A percentile compares a stretch with the other conserved stretches of the same genome.
Evolutionary conservation across 2,888 invertebrate genomes (phyloP).

Genomic region (Melitaea athalia): DNA sequence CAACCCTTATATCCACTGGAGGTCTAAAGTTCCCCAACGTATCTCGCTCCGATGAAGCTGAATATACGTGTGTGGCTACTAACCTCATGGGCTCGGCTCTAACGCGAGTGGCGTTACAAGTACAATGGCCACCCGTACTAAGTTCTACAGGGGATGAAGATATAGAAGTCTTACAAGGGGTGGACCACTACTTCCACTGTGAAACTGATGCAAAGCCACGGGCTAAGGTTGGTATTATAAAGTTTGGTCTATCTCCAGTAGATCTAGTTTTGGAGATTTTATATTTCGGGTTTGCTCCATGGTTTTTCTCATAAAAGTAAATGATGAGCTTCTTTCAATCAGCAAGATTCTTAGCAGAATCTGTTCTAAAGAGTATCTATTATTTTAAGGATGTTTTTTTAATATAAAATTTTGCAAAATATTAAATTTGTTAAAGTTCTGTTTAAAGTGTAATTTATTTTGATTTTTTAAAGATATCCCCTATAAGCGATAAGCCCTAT

Average conservation of each 20-base stretch:
- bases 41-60: constrained; percentile 69
- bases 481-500: too few species aligned
- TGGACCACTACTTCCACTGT: constrained; percentile 64
- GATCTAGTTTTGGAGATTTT: neutral
- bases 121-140: constrained; percentile 77
- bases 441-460: too few species aligned
- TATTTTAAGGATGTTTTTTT: too few species aligned
- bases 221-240: constrained; percentile 56
- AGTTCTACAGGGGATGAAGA: constrained; percentile 22
- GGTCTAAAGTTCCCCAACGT: constrained; percentile 54
- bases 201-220: constrained; percentile 64
- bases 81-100: constrained; percentile 82
- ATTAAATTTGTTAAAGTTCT: too few species aligned
- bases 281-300: too few species aligned
- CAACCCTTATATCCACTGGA: constrained; percentile 56
- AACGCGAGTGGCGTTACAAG: constrained; percentile 75
- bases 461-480: too few species aligned
- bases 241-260: neutral
- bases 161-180: constrained; percentile 53
- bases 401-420: too few species aligned
- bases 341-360: too few species aligned
- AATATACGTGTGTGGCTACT: constrained; percentile 82
- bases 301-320: too few species aligned
- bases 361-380: too few species aligned
- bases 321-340: too few species aligned